Percentiles rank a stretch among this genome's conserved stretches.
Evolutionary conservation across 2,797 vertebrate species (phyloP).

Genomic region (Onychomys leucogaster): DNA sequence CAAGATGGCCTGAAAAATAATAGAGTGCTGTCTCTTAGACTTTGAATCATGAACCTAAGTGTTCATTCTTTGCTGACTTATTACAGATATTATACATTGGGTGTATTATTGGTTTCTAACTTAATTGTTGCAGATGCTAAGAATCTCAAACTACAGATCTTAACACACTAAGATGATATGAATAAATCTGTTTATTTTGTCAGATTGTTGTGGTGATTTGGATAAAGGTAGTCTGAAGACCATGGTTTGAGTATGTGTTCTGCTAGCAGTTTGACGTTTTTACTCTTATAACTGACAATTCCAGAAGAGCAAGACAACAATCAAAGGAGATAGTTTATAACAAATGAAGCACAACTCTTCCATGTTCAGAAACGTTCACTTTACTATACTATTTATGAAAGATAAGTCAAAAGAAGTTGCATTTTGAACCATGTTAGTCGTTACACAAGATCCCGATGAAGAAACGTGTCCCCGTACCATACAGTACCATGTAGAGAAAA

Average conservation of each 20-base stretch:
- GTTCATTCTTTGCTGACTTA: background rate
- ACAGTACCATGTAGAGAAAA: slow-evolving; percentile 67
- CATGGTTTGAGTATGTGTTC: background rate
- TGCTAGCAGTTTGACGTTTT: background rate
- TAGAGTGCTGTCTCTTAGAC: background rate
- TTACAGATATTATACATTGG: background rate
- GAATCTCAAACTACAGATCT: background rate
- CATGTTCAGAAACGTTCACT: slow-evolving; percentile 52
- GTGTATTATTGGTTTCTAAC: background rate
- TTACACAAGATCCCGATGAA: background rate
- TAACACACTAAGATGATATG: background rate
- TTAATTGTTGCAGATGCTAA: background rate
- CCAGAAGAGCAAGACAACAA: background rate
- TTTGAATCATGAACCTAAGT: background rate
- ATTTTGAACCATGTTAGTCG: slow-evolving; percentile 26
- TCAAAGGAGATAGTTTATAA: slow-evolving; percentile 21
- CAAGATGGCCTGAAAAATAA: background rate
- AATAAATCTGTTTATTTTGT: background rate
- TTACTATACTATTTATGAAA: slow-evolving; percentile 71
- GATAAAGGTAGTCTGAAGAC: background rate
- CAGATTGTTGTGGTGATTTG: background rate
- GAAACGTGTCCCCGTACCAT: slow-evolving; percentile 57
- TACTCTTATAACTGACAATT: background rate
- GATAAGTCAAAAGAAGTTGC: slow-evolving; percentile 28
- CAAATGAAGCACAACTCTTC: slow-evolving; percentile 57